Evolutionary conservation across 2,113 vertebrate species (phyloP).

Genomic region (Uropsilus gracilis): DNA sequence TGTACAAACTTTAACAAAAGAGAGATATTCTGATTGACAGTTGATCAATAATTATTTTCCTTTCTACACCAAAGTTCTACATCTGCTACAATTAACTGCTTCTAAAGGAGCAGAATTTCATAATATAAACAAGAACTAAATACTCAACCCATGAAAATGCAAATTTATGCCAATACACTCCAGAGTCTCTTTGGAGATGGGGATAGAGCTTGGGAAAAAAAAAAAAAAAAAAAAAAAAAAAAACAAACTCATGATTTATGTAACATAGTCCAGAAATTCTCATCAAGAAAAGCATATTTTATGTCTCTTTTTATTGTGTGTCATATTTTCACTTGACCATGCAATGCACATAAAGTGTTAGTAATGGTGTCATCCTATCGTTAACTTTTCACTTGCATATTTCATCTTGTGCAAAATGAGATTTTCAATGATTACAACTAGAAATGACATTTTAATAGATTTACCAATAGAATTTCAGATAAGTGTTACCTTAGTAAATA

Average conservation of each 20-base stretch:
- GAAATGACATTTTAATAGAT: background rate
- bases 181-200: background rate
- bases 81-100: background rate
- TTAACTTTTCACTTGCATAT: background rate
- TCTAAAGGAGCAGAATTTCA: background rate
- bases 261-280: background rate
- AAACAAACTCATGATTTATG: background rate
- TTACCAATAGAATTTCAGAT: background rate
- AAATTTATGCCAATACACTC: background rate
- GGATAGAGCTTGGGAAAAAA: background rate
- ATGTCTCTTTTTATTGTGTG: background rate
- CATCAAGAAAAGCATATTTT: background rate
- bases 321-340: background rate
- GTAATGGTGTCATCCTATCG: background rate
- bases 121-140: background rate
- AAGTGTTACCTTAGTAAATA: background rate
- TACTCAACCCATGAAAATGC: background rate
- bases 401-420: background rate
- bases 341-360: background rate
- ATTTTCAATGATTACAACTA: background rate
- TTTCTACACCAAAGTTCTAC: background rate
- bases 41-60: background rate
- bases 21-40: background rate
- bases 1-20: background rate
- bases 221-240: background rate